Base-by-base conservation (phyloP, 2,113 vertebrate species). In the Tonatia bakeri region DNA sequence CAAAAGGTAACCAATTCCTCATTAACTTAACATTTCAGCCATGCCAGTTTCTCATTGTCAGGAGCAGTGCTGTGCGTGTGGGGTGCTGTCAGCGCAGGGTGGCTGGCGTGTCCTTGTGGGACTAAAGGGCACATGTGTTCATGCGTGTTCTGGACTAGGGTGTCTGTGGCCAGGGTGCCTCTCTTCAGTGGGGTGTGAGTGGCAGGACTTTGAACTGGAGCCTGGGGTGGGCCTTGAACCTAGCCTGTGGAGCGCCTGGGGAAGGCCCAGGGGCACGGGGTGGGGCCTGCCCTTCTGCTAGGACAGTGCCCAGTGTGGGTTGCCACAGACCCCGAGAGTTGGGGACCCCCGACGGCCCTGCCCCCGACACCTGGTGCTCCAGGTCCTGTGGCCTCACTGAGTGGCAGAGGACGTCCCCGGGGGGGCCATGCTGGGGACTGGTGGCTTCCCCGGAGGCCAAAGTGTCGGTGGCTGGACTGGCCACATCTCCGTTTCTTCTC, bases 391-490 rank as follows among this genome's bases (percentile, higher is more conserved):
- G 14, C 69, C 22, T 80, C 4, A 2, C 31, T 31, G 64, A 31
- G 33, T 11, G 31, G 14, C 65, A n/a, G n/a, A 3, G 7, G 33
- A 7, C 2, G 7, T 19, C 65, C n/a, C 36, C 9, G 12, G 19
- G 19, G 67, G 36, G 17, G 10, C 9, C 9, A n/a, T 38, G 67
- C 36, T 11, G 28, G 61, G 61, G 19, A 36, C 67, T 1, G 3
- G 67, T 38, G 67, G 67, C 67, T 70, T 95, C 76, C 82, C 81
- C 80, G 73, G 81, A 77, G 92, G 89, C 91, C 86, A 38, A 22
- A 77, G 54, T 87, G 50, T 67, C 80, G 11, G 77, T 61, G 81
- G 38, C 80, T 95, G 0, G 1, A 93, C 83, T 61, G 54, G 47
- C 50, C 38, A 1, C 65, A 16, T 22, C 45, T 8, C 40, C 33